Evolutionary conservation across 2,113 vertebrate genomes (phyloP).

Genomic region (Saguinus midas): DNA sequence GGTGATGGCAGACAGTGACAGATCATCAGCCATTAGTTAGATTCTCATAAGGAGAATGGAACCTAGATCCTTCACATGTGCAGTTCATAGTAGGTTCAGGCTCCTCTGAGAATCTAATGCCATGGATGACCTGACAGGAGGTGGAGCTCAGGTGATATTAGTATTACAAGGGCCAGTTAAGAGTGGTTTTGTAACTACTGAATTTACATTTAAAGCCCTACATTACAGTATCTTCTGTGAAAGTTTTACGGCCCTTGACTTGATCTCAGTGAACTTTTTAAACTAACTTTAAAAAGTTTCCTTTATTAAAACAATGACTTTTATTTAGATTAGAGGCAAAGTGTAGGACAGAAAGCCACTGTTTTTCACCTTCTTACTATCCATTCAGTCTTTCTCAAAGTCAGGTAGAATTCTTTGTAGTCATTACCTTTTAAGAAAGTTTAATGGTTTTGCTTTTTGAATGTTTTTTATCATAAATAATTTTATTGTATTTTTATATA

Average conservation of each 20-base stretch:
- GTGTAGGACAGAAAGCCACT: not conserved
- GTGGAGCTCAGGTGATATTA: not conserved
- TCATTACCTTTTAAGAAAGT: not conserved
- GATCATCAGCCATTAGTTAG: too few relatives aligned
- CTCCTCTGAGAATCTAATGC: too few relatives aligned
- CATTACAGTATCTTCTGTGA: not conserved
- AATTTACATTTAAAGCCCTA: not conserved
- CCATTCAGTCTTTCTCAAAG: not conserved
- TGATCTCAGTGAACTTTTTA: not conserved
- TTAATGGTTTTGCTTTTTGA: not conserved
- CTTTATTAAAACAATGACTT: not conserved
- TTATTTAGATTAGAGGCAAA: not conserved
- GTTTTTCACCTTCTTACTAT: not conserved
- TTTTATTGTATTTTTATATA: not conserved
- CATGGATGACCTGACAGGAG: too few relatives aligned
- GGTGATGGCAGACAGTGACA: too few relatives aligned
- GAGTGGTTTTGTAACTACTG: not conserved
- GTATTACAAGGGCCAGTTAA: not conserved
- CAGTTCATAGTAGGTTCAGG: too few relatives aligned
- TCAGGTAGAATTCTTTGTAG: not conserved
- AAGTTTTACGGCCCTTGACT: not conserved
- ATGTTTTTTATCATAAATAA: not conserved
- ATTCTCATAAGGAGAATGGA: too few relatives aligned
- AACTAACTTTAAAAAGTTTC: not conserved
- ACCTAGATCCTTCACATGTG: too few relatives aligned